Evolutionary conservation across 2,113 vertebrate species (phyloP).

Genomic region (Trogon surrucura): DNA sequence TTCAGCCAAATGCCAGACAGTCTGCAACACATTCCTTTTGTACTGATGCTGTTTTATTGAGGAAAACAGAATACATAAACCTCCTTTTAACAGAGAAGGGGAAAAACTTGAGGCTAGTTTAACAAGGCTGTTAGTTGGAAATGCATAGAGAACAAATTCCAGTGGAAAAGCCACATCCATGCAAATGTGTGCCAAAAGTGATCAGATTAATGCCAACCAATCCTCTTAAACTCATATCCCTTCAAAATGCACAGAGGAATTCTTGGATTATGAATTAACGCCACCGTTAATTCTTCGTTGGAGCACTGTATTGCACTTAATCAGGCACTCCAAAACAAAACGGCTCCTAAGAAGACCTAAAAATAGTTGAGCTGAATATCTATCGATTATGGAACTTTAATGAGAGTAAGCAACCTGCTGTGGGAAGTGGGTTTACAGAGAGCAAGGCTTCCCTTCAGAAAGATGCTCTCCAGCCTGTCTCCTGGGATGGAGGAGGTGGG

Average conservation of each 20-base stretch:
- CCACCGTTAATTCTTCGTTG: slow-evolving; percentile 46
- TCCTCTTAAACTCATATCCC: slow-evolving; percentile 67
- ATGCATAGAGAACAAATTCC: slow-evolving; percentile 30
- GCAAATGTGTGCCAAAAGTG: slow-evolving; percentile 58
- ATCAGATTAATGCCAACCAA: slow-evolving; percentile 66
- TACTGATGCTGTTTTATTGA: neutral
- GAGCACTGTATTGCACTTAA: slow-evolving; percentile 45
- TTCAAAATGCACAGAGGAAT: slow-evolving; percentile 69
- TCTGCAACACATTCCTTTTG: neutral
- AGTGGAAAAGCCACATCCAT: slow-evolving; percentile 34
- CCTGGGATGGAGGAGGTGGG: neutral
- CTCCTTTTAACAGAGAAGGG: neutral
- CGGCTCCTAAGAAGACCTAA: slow-evolving; percentile 18
- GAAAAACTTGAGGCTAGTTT: neutral
- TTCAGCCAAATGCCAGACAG: neutral
- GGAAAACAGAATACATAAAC: neutral
- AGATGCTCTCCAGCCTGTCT: neutral
- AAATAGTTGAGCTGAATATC: slow-evolving; percentile 36
- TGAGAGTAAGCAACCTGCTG: slow-evolving; percentile 37
- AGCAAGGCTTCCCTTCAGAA: neutral
- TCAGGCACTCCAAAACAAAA: slow-evolving; percentile 35
- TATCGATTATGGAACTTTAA: slow-evolving; percentile 44
- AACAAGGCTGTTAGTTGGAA: neutral
- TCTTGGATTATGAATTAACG: slow-evolving; percentile 54
- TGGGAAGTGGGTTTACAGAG: slow-evolving; percentile 15